Conservation (phyloP, 2,113 vertebrate species). For the Naja naja region DNA sequence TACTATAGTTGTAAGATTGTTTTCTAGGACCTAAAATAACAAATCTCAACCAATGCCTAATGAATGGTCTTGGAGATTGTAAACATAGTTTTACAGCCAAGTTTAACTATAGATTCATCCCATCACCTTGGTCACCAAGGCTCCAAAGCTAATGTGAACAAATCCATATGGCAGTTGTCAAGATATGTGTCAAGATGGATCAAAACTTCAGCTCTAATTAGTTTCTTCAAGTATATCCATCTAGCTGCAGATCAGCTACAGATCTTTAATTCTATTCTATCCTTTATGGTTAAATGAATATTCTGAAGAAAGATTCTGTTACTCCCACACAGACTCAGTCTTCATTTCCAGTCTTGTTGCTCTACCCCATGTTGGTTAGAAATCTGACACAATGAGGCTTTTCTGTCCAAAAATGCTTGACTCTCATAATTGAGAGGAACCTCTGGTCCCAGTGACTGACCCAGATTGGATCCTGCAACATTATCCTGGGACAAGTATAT, state of each 20-base stretch:
- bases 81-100: not conserved
- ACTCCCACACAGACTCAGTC: not conserved
- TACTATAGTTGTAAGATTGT: not conserved
- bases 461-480: not conserved
- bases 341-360: not conserved
- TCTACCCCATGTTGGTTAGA: not conserved
- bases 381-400: not conserved
- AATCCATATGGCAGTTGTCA: not conserved
- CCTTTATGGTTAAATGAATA: not conserved
- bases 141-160: not conserved
- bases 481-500: not conserved
- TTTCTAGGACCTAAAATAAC: not conserved
- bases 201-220: not conserved
- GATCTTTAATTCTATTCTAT: not conserved
- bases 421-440: not conserved
- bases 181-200: not conserved
- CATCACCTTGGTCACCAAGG: not conserved
- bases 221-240: not conserved
- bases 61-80: not conserved
- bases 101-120: not conserved
- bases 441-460: not conserved
- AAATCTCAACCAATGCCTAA: not conserved
- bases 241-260: not conserved
- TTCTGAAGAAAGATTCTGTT: not conserved
- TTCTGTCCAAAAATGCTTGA: not conserved